Evolutionary conservation across 2,888 invertebrate genomes (phyloP).

Genomic region (Thereva unica): DNA sequence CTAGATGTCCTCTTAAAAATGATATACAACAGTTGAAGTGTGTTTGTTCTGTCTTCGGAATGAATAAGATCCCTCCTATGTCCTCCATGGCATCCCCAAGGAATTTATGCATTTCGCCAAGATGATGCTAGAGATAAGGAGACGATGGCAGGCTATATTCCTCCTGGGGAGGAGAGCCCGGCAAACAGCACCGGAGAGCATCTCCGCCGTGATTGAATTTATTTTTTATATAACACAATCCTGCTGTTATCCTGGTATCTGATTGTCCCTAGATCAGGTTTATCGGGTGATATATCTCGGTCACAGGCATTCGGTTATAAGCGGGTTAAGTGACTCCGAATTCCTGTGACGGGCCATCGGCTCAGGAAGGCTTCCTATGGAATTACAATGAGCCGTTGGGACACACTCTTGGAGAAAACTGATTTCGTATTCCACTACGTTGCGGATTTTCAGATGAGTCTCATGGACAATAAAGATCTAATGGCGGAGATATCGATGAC

Average conservation of each 20-base stretch:
- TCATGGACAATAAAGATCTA: conserved; percentile 31
- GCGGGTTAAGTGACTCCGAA: conserved; percentile 32
- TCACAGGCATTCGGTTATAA: conserved; percentile 18
- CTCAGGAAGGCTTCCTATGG: conserved; percentile 9
- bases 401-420: conserved; percentile 7
- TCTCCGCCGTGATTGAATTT: conserved; percentile 30
- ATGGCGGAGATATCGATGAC: conserved; percentile 8
- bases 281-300: conserved; percentile 26
- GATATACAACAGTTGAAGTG: conserved; percentile 40
- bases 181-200: neutral
- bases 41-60: conserved; percentile 34
- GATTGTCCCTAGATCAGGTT: conserved; percentile 31
- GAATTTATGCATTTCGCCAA: conserved; percentile 38
- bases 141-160: conserved; percentile 18
- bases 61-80: conserved; percentile 19
- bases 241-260: conserved; percentile 31
- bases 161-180: conserved; percentile 12
- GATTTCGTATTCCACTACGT: conserved; percentile 25
- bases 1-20: conserved; percentile 43
- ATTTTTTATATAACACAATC: conserved; percentile 32
- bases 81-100: conserved; percentile 9
- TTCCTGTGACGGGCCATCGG: conserved; percentile 22
- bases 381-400: conserved; percentile 16
- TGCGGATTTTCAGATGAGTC: conserved; percentile 24
- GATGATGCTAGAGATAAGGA: conserved; percentile 37